phyloP scores from a whole-genome alignment of 2,888 invertebrate species.

The Julus scanicus region DNA sequence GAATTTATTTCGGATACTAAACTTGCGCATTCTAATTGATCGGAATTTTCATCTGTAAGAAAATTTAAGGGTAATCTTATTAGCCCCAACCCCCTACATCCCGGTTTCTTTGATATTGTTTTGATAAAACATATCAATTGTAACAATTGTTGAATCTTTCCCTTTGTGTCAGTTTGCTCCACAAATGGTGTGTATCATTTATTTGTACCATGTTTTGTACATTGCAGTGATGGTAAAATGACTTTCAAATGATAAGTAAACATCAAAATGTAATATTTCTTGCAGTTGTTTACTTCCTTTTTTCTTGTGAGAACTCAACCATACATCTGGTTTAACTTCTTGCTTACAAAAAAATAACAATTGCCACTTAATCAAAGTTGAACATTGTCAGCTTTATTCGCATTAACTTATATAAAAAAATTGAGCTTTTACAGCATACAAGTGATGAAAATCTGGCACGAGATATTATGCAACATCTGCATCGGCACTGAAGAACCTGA shows the following conservation, averaged over 20 bases:
- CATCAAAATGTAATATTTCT: background rate
- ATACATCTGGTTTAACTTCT: no score
- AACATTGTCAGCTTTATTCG: background rate
- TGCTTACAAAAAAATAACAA: no score
- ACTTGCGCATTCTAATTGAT: background rate
- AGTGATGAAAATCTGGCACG: background rate
- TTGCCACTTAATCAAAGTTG: background rate
- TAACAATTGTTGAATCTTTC: conserved; percentile 44
- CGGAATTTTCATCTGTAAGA: background rate
- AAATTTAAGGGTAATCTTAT: conserved; percentile 42
- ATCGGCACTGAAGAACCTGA: conserved; percentile 55
- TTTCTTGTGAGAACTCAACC: background rate
- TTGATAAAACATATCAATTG: conserved; percentile 41
- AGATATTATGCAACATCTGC: background rate
- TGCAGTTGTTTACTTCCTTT: background rate
- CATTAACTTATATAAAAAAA: conserved; percentile 1
- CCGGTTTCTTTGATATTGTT: conserved; percentile 21
- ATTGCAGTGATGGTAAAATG: conserved; percentile 51
- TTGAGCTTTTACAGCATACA: background rate
- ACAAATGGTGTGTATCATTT: conserved; percentile 52
- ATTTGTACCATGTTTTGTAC: conserved; percentile 51
- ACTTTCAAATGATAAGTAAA: conserved; percentile 48
- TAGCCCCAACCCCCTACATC: background rate
- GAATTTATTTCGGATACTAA: background rate
- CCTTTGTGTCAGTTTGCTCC: conserved; percentile 47